Evolutionary conservation across 2,888 invertebrate species (phyloP).

Genomic region (Sipha maydis): DNA sequence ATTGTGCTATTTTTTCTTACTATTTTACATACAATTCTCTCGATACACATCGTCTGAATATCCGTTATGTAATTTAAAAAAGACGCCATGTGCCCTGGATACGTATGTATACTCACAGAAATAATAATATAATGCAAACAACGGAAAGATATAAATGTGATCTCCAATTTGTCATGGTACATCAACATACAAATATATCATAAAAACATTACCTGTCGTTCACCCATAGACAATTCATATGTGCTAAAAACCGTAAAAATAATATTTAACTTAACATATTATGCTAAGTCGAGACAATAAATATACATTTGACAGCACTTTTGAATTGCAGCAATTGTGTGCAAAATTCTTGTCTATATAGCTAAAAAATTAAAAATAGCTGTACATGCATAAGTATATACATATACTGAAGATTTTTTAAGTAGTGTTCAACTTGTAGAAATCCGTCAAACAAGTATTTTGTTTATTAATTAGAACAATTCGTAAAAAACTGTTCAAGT

Average conservation of each 20-base stretch:
- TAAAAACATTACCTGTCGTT: not conserved
- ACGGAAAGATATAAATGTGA: slow-evolving; percentile 16
- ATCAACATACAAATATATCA: slow-evolving; percentile 23
- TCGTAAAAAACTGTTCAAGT: slow-evolving; percentile 15
- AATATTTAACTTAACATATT: not conserved
- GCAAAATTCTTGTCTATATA: not conserved
- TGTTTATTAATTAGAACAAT: slow-evolving; percentile 17
- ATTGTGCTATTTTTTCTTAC: slow-evolving; percentile 30
- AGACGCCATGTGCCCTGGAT: slow-evolving; percentile 37
- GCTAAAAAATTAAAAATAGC: too few relatives aligned
- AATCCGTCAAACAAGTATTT: not conserved
- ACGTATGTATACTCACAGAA: not conserved
- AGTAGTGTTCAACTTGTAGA: not conserved
- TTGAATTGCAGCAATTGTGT: not conserved
- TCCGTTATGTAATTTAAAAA: slow-evolving; percentile 53
- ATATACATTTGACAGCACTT: not conserved
- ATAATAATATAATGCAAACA: slow-evolving; percentile 23
- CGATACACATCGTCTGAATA: slow-evolving; percentile 43
- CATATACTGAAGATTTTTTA: not conserved
- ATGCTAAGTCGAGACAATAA: not conserved
- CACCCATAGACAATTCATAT: not conserved
- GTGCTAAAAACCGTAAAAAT: slow-evolving; percentile 26
- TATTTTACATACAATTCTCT: slow-evolving; percentile 22
- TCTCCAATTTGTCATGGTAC: slow-evolving; percentile 49
- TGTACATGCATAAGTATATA: too few relatives aligned